Conservation (phyloP, 1,140 invertebrate genomes). For the Heliothis virescens region DNA sequence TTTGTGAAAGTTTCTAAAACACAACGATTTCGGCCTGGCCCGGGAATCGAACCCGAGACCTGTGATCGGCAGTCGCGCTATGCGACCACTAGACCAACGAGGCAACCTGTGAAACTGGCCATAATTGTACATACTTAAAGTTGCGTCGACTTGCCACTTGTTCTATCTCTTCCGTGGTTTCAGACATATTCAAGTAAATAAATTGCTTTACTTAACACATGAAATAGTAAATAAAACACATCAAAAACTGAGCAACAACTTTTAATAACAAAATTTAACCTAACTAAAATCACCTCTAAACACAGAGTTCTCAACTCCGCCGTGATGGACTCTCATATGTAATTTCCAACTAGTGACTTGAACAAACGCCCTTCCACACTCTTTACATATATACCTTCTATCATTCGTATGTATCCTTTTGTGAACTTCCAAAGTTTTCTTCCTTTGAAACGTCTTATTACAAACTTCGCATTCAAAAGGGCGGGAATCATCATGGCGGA, state of each 20-base stretch:
- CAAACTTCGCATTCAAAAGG: conserved; percentile 87
- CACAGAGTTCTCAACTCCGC: conserved; percentile 7
- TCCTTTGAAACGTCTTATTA: conserved; percentile 87
- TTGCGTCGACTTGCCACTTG: no score
- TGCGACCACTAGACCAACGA: no score
- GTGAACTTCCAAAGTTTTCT: conserved; percentile 68
- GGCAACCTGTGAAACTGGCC: no score
- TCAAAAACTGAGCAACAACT: background rate
- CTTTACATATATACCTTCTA: conserved; percentile 56
- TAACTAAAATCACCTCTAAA: background rate
- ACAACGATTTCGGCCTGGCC: no score
- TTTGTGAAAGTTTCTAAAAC: no score
- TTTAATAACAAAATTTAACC: background rate
- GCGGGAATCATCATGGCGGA: conserved; percentile 88
- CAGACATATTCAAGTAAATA: no score
- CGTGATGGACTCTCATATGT: conserved; percentile 49
- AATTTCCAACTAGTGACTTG: conserved; percentile 56
- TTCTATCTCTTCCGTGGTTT: no score
- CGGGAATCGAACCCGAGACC: no score
- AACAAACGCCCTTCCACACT: conserved; percentile 61
- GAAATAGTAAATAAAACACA: background rate
- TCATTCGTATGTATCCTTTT: conserved; percentile 73
- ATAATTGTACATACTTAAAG: no score
- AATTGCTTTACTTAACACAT: no score
- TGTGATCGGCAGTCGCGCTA: no score